A percentile compares a stretch with the other conserved stretches of the same genome.
phyloP scores from a whole-genome alignment of 2,113 vertebrate genomes.

The Sander lucioperca region DNA sequence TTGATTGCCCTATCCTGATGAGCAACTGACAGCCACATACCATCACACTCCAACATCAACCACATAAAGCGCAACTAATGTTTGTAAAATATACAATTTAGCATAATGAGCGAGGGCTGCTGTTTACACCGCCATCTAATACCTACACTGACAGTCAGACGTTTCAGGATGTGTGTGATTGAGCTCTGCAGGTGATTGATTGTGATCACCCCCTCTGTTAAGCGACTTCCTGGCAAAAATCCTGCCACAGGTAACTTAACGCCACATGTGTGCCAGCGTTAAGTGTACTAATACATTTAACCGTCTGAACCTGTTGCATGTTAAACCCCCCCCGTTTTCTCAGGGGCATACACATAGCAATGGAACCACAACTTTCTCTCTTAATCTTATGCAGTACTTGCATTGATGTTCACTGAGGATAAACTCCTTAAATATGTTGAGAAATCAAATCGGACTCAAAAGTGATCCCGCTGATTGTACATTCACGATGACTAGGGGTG shows the following conservation, averaged over 20 bases:
- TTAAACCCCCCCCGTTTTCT: neutral
- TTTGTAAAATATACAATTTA: no score
- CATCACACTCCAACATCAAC: no score
- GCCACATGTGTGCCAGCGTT: neutral
- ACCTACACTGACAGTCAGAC: neutral
- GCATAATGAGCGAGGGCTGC: neutral
- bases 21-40: no score
- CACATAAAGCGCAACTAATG: no score
- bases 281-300: neutral
- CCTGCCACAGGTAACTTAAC: neutral
- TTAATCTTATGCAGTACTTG: neutral
- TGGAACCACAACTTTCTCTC: no score
- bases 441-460: neutral
- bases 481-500: neutral
- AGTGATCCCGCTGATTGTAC: neutral
- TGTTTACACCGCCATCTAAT: no score
- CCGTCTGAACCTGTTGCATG: conserved; percentile 1
- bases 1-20: no score
- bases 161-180: conserved; percentile 12
- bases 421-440: neutral
- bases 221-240: neutral
- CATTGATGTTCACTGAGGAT: neutral
- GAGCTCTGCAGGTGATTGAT: conserved; percentile 22
- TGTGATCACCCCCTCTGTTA: neutral
- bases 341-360: neutral